Conservation (phyloP, 92 coral and sea anemone species). For the Phymanthus crucifer region DNA sequence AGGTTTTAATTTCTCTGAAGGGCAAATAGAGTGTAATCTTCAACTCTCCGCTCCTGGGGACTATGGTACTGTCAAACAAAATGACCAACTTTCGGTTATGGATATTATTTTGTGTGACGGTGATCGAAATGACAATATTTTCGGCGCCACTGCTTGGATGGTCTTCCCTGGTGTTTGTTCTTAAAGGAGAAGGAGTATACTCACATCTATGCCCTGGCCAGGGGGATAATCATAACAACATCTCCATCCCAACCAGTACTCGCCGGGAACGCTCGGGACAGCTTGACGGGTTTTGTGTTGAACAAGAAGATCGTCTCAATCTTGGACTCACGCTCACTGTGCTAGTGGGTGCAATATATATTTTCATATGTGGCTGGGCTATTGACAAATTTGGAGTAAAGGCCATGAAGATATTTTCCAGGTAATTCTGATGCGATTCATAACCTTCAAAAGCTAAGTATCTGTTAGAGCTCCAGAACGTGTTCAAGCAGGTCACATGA, state of each 20-base stretch:
- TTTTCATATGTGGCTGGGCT: slow-evolving; percentile 42
- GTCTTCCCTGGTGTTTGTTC: slow-evolving; percentile 48
- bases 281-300: slow-evolving; percentile 23
- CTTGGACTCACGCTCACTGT: slow-evolving; percentile 28
- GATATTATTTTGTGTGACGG: slow-evolving; percentile 32
- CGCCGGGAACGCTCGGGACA: not conserved
- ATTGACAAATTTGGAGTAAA: slow-evolving; percentile 55
- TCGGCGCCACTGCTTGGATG: slow-evolving; percentile 52
- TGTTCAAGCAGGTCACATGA: not conserved
- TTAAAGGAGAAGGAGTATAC: slow-evolving; percentile 45
- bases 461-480: not conserved
- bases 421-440: slow-evolving; percentile 6
- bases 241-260: not conserved
- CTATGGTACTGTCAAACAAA: not conserved
- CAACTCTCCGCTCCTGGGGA: not conserved
- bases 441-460: not conserved
- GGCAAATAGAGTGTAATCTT: not conserved
- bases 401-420: slow-evolving; percentile 37
- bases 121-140: slow-evolving; percentile 40
- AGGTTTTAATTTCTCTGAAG: not conserved
- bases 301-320: slow-evolving; percentile 52
- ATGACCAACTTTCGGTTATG: slow-evolving; percentile 23
- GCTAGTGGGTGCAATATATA: slow-evolving; percentile 13
- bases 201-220: slow-evolving; percentile 32
- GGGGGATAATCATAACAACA: not conserved